Base-by-base conservation (phyloP, 2,888 invertebrate species). In the Chaetogeoica ovagalla region DNA sequence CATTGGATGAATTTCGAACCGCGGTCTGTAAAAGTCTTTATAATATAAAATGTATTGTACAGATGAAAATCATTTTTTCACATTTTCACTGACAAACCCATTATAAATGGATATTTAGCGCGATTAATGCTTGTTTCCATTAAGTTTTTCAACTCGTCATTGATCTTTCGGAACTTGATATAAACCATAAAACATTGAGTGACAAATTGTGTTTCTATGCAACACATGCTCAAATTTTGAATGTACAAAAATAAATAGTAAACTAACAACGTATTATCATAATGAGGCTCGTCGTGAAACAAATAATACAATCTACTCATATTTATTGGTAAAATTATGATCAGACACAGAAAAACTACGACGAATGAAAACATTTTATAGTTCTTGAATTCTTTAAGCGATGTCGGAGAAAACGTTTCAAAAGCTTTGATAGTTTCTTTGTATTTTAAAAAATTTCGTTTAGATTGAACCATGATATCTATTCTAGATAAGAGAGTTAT, bases 181-280 rank as follows among this genome's bases (percentile, higher is more conserved):
- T 79, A 60, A n/a, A 82, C 52, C 4, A 72, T 30, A 30, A 71
- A 82, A 23, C 81, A 76, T 19, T 79, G 59, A 30, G 68, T 52
- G 13, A 74, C 75, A 30, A 82, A 82, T 39, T 82, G 82, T 15
- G 75, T 71, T 55, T 82, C 82, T 21, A 63, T 43, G 19, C 68
- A 82, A 11, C 79, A 81, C 37, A 74, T 75, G 55, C 82, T 82
- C 59, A 82, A 19, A 30, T 82, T 82, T 37, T 82, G 82, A 7
- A 70, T 52, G 76, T 82, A 82, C 59, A 82, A 63, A 59, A 81
- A 81, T 43, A 57, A 21, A 73, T 19, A 82, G 37, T 48, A 82
- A 13, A 62, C 39, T n/a, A 63, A 66, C 13, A 76, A 8, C 9
- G 48, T 37, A 6, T 19, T 17, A 15, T 76, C 60, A 15, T 37